Evolutionary conservation across 2,113 vertebrate species (phyloP), one percentile per base, ranked within the genome.

Genomic region (Urocynchramus pylzowi): DNA sequence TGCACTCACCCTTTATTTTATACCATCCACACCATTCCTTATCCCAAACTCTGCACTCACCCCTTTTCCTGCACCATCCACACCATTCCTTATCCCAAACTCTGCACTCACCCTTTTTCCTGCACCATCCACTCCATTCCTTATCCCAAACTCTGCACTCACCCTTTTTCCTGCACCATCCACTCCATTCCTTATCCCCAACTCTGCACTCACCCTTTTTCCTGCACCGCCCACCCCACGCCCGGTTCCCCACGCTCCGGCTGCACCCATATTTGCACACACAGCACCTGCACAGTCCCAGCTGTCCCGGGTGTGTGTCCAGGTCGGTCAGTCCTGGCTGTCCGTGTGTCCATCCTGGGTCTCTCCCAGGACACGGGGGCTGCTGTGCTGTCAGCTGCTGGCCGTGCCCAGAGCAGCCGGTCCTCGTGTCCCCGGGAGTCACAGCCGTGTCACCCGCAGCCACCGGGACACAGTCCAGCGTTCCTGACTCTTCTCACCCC

Each of bases 211-310:
- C n/a, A n/a, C n/a, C n/a, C 45, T 47, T 47, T 47, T 47, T 49
- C 47, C n/a, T 24, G 11, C 23, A 23, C 22, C 56, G 2, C n/a
- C 30, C 63, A 24, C 31, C 2, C 16, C 31, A 9, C 8, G 1
- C 41, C 41, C 15, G 26, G 6, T 22, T 16, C 73, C 73, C 31
- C 15, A 3, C 4, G 2, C 37, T 17, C 56, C 73, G 19, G 4
- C 54, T 13, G 6, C 2, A 0, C 33, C 42, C 15, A 0, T 4
- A 3, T 45, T 45, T n/a, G 4, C 17, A 5, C 54, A 31, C 54
- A 14, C 42, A 13, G 11, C 16, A 6, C 12, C 20, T 24, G n/a
- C 42, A 2, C 8, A 1, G 10, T 7, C 54, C 54, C 0, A 18
- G 7, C 73, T n/a, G 42, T 10, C 15, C 73, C 42, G 2, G 11